These are phyloP conservation scores for Chlorodrepanis virens DNA, from an alignment of 2,113 vertebrate species.

Conservation along the genomic window DNA sequence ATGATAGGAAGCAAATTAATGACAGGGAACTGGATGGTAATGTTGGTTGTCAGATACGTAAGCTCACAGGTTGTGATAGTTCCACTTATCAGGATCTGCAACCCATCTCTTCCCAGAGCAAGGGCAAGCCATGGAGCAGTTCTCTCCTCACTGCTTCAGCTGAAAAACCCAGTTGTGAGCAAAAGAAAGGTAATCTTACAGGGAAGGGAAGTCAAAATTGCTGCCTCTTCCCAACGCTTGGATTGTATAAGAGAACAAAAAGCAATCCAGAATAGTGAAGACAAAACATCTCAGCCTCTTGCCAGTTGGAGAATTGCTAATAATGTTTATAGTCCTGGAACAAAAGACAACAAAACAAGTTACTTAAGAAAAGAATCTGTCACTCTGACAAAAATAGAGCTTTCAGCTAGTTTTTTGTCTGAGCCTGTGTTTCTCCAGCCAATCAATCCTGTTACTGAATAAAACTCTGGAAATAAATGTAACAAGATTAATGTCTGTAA, in stretches of 20 bases:
- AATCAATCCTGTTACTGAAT: conserved; percentile 64
- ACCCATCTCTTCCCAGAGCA: neutral
- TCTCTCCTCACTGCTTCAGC: neutral
- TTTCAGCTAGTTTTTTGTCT: conserved; percentile 33
- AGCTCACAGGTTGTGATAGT: neutral
- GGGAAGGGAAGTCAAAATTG: neutral
- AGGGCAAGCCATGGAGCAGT: accelerated
- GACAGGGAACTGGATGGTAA: neutral
- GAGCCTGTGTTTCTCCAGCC: conserved; percentile 31
- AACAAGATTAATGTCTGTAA: conserved; percentile 71
- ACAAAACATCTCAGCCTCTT: neutral
- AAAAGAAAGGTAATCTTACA: neutral
- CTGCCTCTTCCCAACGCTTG: neutral
- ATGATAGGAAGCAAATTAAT: conserved; percentile 2
- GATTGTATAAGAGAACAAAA: neutral
- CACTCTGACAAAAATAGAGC: conserved; percentile 62
- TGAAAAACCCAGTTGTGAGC: neutral
- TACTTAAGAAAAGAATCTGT: conserved; percentile 56
- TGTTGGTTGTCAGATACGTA: neutral
- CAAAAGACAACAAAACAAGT: conserved; percentile 51
- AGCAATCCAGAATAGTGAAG: neutral
- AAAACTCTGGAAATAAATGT: conserved; percentile 64
- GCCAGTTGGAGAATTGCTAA: conserved; percentile 32
- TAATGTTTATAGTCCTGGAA: conserved; percentile 48
- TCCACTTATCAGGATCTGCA: neutral